Evolutionary conservation across 2,797 vertebrate species (phyloP), one percentile per base, ranked within the genome.

Genomic region (Clarias pachynema): DNA sequence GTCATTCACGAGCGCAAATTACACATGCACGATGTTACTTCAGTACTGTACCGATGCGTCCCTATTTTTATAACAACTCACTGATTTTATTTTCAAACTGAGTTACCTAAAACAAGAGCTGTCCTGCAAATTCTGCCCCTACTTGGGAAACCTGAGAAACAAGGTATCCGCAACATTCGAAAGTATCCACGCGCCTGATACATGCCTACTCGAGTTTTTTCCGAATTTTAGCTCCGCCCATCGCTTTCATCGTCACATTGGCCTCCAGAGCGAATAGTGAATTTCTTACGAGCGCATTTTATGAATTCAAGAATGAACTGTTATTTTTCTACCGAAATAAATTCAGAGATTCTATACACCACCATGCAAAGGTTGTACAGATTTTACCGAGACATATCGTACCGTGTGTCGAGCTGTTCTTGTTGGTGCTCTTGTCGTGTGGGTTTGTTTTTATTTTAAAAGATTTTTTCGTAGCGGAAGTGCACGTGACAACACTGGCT

Each of bases 281-380:
- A n/a, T 79, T 79, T 83, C 44, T 16, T 83, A 56, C 29, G 5
- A 80, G 78, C 78, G 78, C 37, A 49, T 16, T 77, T 77, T 79
- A 92, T 94, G 89, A 93, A 93, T 94, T 94, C 92, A 93, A 93
- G 93, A 95, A 92, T 93, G 94, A 93, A 62, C 92, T 94, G 93
- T 93, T 95, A 94, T 95, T 95, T 95, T 95, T 95, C 94, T 95
- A 95, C 92, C 93, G 94, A 95, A 93, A 92, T 93, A 93, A 95
- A 94, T 94, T 94, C 93, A 94, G 93, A 95, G 92, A 95, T 94
- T 94, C 94, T 95, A 95, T 95, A 95, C 93, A 93, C 93, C 94
- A 94, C 95, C 93, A 92, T 93, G 93, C 94, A 93, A 94, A 66
- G 91, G 93, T 93, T 95, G 94, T 95, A 95, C 94, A 95, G 93